phyloP scores from a whole-genome alignment of 1,140 invertebrate species.

The Brachionus koreanus region DNA sequence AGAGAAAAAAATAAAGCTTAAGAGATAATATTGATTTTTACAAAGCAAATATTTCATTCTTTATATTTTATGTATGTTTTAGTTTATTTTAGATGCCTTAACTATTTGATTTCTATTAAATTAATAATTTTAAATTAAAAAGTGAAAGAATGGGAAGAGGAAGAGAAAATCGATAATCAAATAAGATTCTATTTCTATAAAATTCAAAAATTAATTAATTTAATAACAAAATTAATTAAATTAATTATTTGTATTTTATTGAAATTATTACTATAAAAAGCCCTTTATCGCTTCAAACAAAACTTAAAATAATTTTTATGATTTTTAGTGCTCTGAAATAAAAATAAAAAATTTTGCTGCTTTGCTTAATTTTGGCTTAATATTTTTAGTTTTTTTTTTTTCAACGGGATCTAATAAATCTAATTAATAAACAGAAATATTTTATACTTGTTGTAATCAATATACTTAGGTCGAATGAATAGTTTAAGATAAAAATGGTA shows the following conservation, averaged over 20 bases:
- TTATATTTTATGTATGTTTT: not conserved
- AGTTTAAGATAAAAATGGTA: not conserved
- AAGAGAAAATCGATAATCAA: slow-evolving; percentile 3
- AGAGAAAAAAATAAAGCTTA: not conserved
- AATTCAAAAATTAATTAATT: slow-evolving; percentile 13
- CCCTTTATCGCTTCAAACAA: not conserved
- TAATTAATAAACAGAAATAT: not conserved
- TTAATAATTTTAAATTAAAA: not conserved
- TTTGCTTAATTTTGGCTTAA: not conserved
- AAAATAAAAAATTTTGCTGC: too few species aligned
- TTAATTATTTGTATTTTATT: slow-evolving; percentile 1
- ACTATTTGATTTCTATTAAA: slow-evolving; percentile 10
- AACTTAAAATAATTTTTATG: not conserved
- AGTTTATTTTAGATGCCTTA: not conserved
- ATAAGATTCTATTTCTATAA: not conserved
- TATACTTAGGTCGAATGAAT: not conserved
- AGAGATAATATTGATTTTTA: not conserved
- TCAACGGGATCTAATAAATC: not conserved
- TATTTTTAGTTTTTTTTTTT: not conserved
- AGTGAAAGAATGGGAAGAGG: not conserved
- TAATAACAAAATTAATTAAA: slow-evolving; percentile 7
- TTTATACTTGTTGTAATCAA: not conserved
- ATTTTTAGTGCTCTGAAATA: not conserved
- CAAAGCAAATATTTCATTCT: not conserved
- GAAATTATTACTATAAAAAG: not conserved